Base-by-base conservation (phyloP, 1,140 invertebrate genomes). In the Macrobrachium rosenbergii region DNA sequence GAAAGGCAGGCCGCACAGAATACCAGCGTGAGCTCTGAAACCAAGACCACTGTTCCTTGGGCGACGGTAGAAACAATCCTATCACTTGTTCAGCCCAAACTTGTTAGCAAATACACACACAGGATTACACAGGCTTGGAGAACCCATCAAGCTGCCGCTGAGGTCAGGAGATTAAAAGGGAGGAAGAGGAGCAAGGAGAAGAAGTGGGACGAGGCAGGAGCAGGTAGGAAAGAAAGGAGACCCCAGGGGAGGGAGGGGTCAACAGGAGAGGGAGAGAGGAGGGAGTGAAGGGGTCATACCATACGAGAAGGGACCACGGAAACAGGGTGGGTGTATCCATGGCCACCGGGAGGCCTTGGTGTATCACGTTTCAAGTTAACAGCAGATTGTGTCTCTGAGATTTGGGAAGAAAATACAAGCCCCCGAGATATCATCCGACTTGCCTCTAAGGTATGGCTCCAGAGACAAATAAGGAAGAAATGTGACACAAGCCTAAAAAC, bases 281-380 rank as follows among this genome's bases (percentile, higher is more conserved):
- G 45, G 69, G 21, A 58, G 43, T n/a, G 76, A 16, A 76, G 28
- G 75, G 28, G 75, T 19, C 75, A 79, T 63, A 67, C 62, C 75
- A 79, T 63, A 67, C 62, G 37, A 52, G 52, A 52, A 52, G 21
- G 23, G 69, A 72, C 52, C 12, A 12, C 52, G 52, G 52, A 52
- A 52, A 52, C 52, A 52, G 7, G 52, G 12, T 52, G 52, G 52
- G 52, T 52, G 52, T n/a, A n/a, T n/a, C n/a, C n/a, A n/a, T n/a
- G n/a, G n/a, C n/a, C n/a, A n/a, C n/a, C n/a, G n/a, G n/a, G n/a
- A n/a, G n/a, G n/a, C n/a, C n/a, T n/a, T n/a, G 52, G 52, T 52
- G 52, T 52, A 52, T 52, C 52, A 12, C 52, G 52, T 52, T 52
- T 52, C 52, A 52, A 52, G 52, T 52, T 52, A 52, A 52, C 52